These are phyloP conservation scores for Stichopus horrens DNA, from an alignment of 53 echinoderm and acorn worm species.

Conservation along the genomic window DNA sequence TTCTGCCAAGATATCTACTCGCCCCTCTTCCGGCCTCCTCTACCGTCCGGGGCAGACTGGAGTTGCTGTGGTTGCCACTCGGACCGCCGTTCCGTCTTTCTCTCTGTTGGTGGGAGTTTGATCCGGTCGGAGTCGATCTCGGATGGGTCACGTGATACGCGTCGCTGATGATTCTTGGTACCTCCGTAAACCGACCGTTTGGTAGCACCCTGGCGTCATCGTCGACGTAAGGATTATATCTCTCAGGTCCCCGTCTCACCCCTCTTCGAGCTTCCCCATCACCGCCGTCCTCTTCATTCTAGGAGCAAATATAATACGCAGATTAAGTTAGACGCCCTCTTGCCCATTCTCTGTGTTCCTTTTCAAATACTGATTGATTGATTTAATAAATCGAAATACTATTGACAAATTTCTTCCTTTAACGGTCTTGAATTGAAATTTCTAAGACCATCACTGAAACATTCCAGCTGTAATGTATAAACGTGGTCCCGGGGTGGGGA, in stretches of 20 bases:
- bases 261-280: background rate
- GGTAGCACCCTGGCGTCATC: conserved; percentile 18
- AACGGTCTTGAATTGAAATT: no score
- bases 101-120: background rate
- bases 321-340: background rate
- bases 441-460: no score
- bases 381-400: no score
- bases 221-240: conserved; percentile 34
- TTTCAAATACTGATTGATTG: no score
- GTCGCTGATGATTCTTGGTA: background rate
- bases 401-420: no score
- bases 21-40: background rate
- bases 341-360: background rate
- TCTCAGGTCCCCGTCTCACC: conserved; percentile 29
- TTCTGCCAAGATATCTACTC: conserved; percentile 20
- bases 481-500: no score
- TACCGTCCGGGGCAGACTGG: background rate
- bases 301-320: background rate
- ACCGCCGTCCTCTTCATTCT: conserved; percentile 19
- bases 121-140: background rate
- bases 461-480: no score
- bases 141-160: background rate
- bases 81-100: background rate
- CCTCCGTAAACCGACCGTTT: background rate
- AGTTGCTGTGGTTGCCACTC: background rate